Evolutionary conservation across 1,140 invertebrate genomes (phyloP).

Genomic region (Calephelis nemesis): DNA sequence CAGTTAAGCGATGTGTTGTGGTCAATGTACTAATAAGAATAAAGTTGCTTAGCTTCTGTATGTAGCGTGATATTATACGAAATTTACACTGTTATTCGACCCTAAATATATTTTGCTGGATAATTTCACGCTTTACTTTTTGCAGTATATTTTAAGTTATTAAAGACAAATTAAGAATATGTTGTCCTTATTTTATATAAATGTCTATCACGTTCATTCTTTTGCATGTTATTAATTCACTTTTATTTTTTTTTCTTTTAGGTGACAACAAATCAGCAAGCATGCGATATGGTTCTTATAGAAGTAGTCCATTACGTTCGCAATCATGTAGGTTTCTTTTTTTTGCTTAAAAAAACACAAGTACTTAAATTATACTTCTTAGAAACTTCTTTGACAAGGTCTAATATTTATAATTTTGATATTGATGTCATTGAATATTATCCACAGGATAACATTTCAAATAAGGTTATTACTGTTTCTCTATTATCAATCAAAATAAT

Average conservation of each 20-base stretch:
- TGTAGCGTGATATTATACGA: constrained; percentile 27
- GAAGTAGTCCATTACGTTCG: constrained; percentile 57
- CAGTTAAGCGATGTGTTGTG: constrained; percentile 18
- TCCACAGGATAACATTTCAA: too few relatives aligned
- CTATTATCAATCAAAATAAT: too few relatives aligned
- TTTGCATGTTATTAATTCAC: constrained; percentile 53
- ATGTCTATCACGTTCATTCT: constrained; percentile 29
- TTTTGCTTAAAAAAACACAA: too few relatives aligned
- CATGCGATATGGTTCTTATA: constrained; percentile 69
- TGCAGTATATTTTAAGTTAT: constrained; percentile 9
- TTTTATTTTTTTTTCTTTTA: constrained; percentile 58
- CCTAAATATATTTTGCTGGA: too few relatives aligned
- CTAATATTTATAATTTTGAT: too few relatives aligned
- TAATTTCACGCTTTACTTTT: too few relatives aligned
- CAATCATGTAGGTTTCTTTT: constrained; percentile 65
- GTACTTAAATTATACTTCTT: too few relatives aligned
- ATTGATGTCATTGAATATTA: too few relatives aligned
- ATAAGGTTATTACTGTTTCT: too few relatives aligned
- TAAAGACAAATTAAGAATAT: constrained; percentile 22
- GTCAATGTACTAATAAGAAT: constrained; percentile 16
- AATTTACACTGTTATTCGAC: constrained; percentile 21
- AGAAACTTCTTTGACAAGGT: too few relatives aligned
- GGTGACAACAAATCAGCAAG: constrained; percentile 62
- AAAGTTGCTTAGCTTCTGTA: constrained; percentile 59
- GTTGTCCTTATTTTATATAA: constrained; percentile 25